Conservation (phyloP, 2,113 vertebrate genomes). For the Gymnobelideus leadbeateri region DNA sequence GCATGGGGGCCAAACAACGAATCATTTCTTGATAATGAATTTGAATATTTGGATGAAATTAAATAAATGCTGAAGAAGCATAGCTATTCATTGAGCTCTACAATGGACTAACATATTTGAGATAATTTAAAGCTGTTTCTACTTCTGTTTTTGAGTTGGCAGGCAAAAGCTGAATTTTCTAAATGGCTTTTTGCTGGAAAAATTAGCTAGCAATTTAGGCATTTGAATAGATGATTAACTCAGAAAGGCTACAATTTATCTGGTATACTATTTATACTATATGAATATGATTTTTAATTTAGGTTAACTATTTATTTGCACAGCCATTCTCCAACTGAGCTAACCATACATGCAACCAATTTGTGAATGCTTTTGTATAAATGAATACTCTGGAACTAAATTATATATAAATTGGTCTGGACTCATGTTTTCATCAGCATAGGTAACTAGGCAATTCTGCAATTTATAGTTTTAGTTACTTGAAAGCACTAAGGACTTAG, state of each 20-base stretch:
- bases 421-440: neutral
- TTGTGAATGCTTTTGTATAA: neutral
- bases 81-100: neutral
- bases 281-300: neutral
- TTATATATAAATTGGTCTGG: neutral
- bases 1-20: neutral
- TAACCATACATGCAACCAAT: neutral
- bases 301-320: neutral
- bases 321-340: neutral
- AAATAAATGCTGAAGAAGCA: neutral
- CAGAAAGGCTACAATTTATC: neutral
- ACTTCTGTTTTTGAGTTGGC: slow-evolving; percentile 3
- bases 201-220: neutral
- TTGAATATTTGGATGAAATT: slow-evolving; percentile 17
- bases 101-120: neutral
- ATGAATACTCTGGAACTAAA: neutral
- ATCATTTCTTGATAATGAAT: neutral
- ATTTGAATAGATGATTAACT: neutral
- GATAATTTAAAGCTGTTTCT: neutral
- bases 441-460: neutral
- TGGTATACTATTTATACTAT: neutral
- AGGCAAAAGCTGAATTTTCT: neutral
- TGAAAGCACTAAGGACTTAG: neutral
- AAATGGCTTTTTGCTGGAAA: neutral
- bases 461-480: neutral